These are phyloP conservation scores for Madoqua kirkii DNA, from an alignment of 2,113 vertebrate species.

Conservation along the genomic window DNA sequence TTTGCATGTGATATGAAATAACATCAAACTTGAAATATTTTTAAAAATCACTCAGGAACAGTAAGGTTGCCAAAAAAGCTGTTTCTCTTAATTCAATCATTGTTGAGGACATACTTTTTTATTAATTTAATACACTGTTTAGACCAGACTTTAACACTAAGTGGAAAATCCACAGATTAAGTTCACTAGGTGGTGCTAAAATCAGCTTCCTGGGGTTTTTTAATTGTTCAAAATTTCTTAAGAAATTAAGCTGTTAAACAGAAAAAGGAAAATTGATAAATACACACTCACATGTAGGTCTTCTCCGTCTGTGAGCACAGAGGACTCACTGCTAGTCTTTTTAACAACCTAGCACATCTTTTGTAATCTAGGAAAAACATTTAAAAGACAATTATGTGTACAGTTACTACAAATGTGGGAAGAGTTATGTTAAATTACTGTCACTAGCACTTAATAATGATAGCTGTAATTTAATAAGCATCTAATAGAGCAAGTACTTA, in stretches of 20 bases:
- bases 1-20: not conserved
- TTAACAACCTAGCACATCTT: conserved; percentile 95
- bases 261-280: conserved; percentile 14
- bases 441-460: not conserved
- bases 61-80: not conserved
- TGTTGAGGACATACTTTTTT: not conserved
- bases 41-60: not conserved
- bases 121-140: not conserved
- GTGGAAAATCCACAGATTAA: not conserved
- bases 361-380: conserved; percentile 89
- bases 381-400: conserved; percentile 23
- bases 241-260: not conserved
- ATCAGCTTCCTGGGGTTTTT: not conserved
- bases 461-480: not conserved
- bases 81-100: not conserved
- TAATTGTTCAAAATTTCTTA: not conserved
- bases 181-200: not conserved
- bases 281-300: conserved; percentile 84
- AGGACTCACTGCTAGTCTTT: conserved; percentile 91
- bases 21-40: not conserved
- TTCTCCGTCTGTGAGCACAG: conserved; percentile 91
- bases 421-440: not conserved
- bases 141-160: not conserved
- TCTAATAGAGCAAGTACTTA: not conserved
- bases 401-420: not conserved